Percentiles rank a stretch among this genome's conserved stretches.
Evolutionary conservation across 2,113 vertebrate species (phyloP).

Genomic region (Aix galericulata): DNA sequence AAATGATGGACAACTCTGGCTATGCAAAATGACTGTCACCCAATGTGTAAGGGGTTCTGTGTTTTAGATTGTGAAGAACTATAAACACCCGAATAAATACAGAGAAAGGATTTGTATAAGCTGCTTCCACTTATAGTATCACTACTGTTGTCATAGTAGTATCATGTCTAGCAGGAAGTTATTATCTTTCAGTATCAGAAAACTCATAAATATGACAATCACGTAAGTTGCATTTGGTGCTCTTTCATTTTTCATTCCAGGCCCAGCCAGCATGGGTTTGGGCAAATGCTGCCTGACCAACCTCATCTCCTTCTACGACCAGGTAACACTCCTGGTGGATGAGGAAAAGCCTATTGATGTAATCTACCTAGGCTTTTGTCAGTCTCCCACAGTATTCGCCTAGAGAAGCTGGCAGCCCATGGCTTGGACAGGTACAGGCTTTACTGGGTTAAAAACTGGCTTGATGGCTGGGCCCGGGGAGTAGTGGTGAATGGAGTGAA

Average conservation of each 20-base stretch:
- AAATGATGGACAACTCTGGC: background rate
- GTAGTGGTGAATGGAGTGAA: no score
- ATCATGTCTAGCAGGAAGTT: background rate
- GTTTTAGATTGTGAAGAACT: background rate
- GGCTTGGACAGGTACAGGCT: no score
- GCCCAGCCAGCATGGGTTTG: no score
- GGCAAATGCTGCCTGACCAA: no score
- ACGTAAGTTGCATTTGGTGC: background rate
- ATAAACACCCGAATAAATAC: background rate
- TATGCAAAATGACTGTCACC: background rate
- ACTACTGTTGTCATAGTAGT: background rate
- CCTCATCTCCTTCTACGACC: no score
- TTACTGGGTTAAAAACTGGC: no score
- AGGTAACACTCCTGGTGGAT: no score
- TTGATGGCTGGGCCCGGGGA: no score
- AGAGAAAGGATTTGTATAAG: background rate
- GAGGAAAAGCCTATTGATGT: no score
- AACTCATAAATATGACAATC: background rate
- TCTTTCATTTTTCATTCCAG: background rate
- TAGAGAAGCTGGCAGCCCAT: no score
- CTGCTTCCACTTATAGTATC: background rate
- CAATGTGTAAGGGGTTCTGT: background rate
- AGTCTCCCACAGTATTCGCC: no score
- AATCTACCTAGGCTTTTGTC: no score
- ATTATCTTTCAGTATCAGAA: background rate